Base-by-base conservation (phyloP, 2,113 vertebrate species). In the Melanerpes formicivorus region DNA sequence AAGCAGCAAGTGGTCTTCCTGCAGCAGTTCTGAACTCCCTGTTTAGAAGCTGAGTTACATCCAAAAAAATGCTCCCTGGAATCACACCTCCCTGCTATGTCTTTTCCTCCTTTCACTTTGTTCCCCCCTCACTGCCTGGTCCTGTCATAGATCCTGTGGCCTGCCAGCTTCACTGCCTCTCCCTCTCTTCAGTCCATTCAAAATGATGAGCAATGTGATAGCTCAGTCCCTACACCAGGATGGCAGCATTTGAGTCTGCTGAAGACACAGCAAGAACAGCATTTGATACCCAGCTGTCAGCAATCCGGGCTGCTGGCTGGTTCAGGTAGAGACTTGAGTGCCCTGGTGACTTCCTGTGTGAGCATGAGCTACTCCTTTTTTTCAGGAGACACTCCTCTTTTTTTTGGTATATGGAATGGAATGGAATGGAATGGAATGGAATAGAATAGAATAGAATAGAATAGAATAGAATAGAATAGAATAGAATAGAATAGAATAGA, bases 161-260 rank as follows among this genome's bases (percentile, higher is more conserved):
- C 30, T 23, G 11, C 48, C 56, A 70, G 56, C 64, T 62, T 48
- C 58, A 5, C 54, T 37, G 26, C 59, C 29, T 27, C 29, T 23
- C 27, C 15, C 16, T 7, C 2, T 48, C 21, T 34, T 44, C 70
- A n/a, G 64, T 26, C 18, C 18, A 6, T 22, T 10, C 9, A 23
- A 26, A 64, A 4, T 2, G 46, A 34, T 1, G 25, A 72, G 66
- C 21, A 30, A 14, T 7, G 34, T 1, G 2, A 34, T 4, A 22
- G 52, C 30, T 50, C n/a, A 1, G 14, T n/a, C 25, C 21, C 30
- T 21, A 5, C 0, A 2, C 11, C 62, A 8, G 0, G 5, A 30
- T 3, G 1, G n/a, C 64, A 74, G 21, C 52, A 6, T 27, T 44
- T 55, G 50, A 40, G 67, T 59, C 32, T 9, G 1, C 27, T 50